Percentiles rank a stretch among this genome's conserved stretches.
Conservation (phyloP, 2,888 invertebrate genomes). For the Temnothorax rugatulus region DNA sequence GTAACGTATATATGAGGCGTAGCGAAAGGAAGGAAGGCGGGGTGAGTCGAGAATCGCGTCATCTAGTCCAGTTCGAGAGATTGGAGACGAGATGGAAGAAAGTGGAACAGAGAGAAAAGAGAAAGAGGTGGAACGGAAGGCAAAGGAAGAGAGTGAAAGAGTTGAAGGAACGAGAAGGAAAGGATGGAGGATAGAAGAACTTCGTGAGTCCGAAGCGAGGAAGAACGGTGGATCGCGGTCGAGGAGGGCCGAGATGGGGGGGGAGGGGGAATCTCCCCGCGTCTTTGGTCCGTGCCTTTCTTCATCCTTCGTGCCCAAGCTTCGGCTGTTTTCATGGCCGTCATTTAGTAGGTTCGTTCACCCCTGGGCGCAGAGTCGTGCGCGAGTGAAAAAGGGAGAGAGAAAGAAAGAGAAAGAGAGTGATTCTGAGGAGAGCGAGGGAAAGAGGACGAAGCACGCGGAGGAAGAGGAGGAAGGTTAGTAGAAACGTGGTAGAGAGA, state of each 20-base stretch:
- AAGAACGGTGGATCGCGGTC: conserved; percentile 40
- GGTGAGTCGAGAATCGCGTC: conserved; percentile 58
- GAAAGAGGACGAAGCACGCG: conserved; percentile 38
- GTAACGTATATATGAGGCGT: background rate
- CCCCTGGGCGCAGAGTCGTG: conserved; percentile 83
- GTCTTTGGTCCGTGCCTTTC: conserved; percentile 80
- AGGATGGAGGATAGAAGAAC: conserved; percentile 30
- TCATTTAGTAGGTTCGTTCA: conserved; percentile 86
- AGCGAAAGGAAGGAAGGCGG: conserved; percentile 46
- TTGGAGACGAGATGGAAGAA: conserved; percentile 41
- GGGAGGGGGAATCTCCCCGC: conserved; percentile 69
- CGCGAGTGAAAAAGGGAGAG: conserved; percentile 68
- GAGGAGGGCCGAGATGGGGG: conserved; percentile 43
- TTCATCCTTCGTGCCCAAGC: conserved; percentile 84
- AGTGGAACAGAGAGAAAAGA: conserved; percentile 42
- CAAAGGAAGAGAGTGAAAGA: conserved; percentile 63
- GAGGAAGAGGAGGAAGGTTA: conserved; percentile 29
- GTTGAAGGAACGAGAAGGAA: conserved; percentile 29
- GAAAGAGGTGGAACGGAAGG: conserved; percentile 55
- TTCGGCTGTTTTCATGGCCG: conserved; percentile 86
- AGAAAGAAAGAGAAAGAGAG: conserved; percentile 49
- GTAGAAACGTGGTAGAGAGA: conserved; percentile 52
- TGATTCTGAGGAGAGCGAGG: conserved; percentile 39
- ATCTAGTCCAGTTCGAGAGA: conserved; percentile 42
- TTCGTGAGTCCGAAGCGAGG: conserved; percentile 11